Evolutionary conservation across 2,113 vertebrate species (phyloP), one percentile per base, ranked within the genome.

Genomic region (Grammomys surdaster): DNA sequence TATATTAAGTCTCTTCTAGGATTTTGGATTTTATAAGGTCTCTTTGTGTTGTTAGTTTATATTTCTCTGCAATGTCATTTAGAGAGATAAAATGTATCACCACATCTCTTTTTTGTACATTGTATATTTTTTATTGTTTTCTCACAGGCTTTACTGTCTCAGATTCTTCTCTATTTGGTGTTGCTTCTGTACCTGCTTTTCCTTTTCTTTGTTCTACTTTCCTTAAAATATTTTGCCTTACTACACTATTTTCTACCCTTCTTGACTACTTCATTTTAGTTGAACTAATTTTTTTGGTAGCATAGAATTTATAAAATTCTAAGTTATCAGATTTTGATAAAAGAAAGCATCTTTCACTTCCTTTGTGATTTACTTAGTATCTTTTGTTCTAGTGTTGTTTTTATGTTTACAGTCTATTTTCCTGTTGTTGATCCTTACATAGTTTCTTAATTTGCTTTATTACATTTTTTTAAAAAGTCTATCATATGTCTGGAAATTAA

Each of bases 341-440:
- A 81, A 77, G 58, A 89, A 73, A 85, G 6, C 10, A n/a, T 76
- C 11, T 16, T 60, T 81, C 75, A n/a, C 19, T 73, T 77, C 77
- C 19, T 58, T 31, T 70, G 43, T 72, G 14, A 78, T 89, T 75
- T 90, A 58, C 19, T 85, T 80, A 80, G 43, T 80, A 54, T 43
- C 24, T 20, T 95, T 63, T 80, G 20, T 36, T 86, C 67, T 75
- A 43, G 51, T 96, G 84, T 75, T 75, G 58, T 89, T 80, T 72
- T 26, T 93, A 17, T 73, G 60, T 84, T 88, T 48, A n/a, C 36
- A 65, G 46, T 58, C 36, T 17, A 2, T 78, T 65, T 90, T 28
- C 26, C 63, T 58, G 8, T 72, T 72, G 26, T 26, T 82, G 60
- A 33, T 54, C 67, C 72, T 56, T 48, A 46, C 4, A 69, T 80